phyloP scores from a whole-genome alignment of 2,888 invertebrate species.

The Athetis lepigone region DNA sequence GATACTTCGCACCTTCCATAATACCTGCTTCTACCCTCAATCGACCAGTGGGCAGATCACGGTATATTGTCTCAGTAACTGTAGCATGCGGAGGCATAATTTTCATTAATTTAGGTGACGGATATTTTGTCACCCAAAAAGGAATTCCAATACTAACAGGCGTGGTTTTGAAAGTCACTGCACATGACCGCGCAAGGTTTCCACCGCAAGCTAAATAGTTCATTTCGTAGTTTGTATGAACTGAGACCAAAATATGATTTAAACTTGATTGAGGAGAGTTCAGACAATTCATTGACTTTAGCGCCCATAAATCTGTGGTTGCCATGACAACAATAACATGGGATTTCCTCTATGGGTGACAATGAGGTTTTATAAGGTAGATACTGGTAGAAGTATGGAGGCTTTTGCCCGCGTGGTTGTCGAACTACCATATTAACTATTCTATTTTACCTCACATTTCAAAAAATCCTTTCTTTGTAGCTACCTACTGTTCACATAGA shows the following conservation, averaged over 20 bases:
- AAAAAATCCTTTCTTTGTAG: no score
- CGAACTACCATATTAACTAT: no score
- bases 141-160: slow-evolving; percentile 72
- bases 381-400: no score
- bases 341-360: no score
- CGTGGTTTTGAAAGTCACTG: slow-evolving; percentile 76
- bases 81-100: slow-evolving; percentile 49
- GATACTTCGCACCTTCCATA: slow-evolving; percentile 50
- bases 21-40: slow-evolving; percentile 66
- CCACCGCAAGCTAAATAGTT: slow-evolving; percentile 80
- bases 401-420: no score
- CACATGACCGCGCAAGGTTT: slow-evolving; percentile 70
- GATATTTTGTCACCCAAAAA: slow-evolving; percentile 60
- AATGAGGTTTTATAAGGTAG: no score
- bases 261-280: not conserved
- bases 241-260: not conserved
- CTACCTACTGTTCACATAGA: no score
- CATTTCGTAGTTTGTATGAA: slow-evolving; percentile 61
- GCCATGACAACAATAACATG: no score
- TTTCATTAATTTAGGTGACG: slow-evolving; percentile 20
- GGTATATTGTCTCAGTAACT: slow-evolving; percentile 51
- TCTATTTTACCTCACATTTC: no score
- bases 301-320: no score
- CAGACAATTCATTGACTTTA: slow-evolving; percentile 14
- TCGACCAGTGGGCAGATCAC: slow-evolving; percentile 68